Base-by-base conservation (phyloP, 2,113 vertebrate genomes). In the Vicugna pacos region DNA sequence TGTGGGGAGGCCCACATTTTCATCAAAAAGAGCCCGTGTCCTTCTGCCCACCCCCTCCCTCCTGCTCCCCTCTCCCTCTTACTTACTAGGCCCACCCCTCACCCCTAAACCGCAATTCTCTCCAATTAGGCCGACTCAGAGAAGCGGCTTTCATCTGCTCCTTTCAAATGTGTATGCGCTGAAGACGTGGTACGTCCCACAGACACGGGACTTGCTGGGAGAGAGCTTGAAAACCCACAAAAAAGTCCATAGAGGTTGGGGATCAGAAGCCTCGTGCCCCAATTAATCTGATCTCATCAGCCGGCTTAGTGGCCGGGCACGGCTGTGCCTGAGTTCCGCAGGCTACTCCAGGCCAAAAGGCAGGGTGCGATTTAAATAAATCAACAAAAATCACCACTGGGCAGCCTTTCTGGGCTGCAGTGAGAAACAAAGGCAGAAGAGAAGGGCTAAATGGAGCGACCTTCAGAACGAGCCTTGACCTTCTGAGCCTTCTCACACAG, bases 1-100 rank as follows among this genome's bases (percentile, higher is more conserved):
- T 97, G 97, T 98, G 97, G 98, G 97, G 98, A 98, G 97, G 98
- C 97, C 98, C 77, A 87, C 96, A 98, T 98, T 98, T 98, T 99
- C 97, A 98, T 98, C 96, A 98, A 98, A 99, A 98, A 98, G 98
- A 98, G 93, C 92, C 32, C 60, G 89, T 38, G 81, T 72, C 94
- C 91, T 87, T 85, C 69, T n/a, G 32, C 26, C 69, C 24, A 2
- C 95, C 91, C 62, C 93, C 91, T 96, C 77, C 80, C 58, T 92
- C 93, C 88, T 80, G 35, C 30, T 69, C 97, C 80, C 91, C 92
- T 96, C 48, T 82, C 65, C 91, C 15, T 2, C 73, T 56, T 15
- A 35, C 80, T 89, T 87, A 95, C 72, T 98, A 98, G 96, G 81
- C 89, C 94, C 16, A 77, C 91, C 97, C 97, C 97, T 97, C 93